These are phyloP conservation scores for Perdita meconis DNA, from an alignment of 2,888 invertebrate genomes.

Conservation along the genomic window DNA sequence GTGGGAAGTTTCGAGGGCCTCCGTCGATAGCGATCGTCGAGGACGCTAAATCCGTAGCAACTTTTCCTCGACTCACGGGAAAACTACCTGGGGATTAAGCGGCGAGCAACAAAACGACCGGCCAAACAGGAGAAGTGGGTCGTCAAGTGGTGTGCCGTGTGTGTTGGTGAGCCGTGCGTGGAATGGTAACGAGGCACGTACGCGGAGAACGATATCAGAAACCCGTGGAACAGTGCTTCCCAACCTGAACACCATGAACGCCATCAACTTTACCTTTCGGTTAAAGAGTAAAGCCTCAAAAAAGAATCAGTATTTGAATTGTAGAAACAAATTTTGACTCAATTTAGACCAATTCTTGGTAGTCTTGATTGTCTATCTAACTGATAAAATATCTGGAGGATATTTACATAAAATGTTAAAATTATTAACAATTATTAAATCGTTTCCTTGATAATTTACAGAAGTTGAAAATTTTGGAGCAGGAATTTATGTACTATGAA, in stretches of 20 bases:
- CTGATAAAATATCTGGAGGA: too few relatives aligned
- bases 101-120: constrained; percentile 45
- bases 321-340: too few relatives aligned
- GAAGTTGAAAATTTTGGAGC: too few relatives aligned
- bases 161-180: constrained; percentile 51
- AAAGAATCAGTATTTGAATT: too few relatives aligned
- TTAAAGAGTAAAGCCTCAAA: background rate
- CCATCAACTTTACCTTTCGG: background rate
- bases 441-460: too few relatives aligned
- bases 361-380: too few relatives aligned
- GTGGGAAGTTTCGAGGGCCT: background rate
- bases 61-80: constrained; percentile 48
- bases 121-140: constrained; percentile 58
- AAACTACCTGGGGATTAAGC: constrained; percentile 49
- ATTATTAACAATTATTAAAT: too few relatives aligned
- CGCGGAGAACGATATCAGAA: constrained; percentile 54
- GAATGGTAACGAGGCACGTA: constrained; percentile 66
- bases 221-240: constrained; percentile 38
- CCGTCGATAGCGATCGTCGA: background rate
- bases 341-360: too few relatives aligned
- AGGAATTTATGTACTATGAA: too few relatives aligned
- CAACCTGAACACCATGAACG: constrained; percentile 10
- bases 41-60: constrained; percentile 23
- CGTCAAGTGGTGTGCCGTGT: constrained; percentile 33
- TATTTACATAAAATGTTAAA: too few relatives aligned